phyloP scores from a whole-genome alignment of 2,797 vertebrate species.

The Clarias laeviceps region DNA sequence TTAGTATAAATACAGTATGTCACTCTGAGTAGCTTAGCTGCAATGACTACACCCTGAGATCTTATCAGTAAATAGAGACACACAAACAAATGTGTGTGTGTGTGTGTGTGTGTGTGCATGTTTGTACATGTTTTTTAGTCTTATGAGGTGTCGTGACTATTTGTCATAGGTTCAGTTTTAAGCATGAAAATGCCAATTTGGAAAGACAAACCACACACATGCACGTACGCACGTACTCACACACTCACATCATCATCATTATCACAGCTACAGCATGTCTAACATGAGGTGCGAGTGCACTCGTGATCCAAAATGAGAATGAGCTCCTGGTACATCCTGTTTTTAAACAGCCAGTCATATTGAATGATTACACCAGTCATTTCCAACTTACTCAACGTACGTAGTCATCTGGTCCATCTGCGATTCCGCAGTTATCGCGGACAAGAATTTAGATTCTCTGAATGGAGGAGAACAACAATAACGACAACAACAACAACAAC shows the following conservation, averaged over 20 bases:
- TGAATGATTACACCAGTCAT: neutral
- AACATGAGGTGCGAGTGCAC: constrained; percentile 20
- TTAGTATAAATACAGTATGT: constrained; percentile 24
- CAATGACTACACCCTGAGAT: constrained; percentile 7
- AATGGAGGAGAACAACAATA: neutral
- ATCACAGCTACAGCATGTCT: constrained; percentile 20
- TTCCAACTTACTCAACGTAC: neutral
- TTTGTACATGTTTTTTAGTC: neutral
- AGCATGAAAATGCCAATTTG: constrained; percentile 28
- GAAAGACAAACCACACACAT: neutral
- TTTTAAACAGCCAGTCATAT: neutral
- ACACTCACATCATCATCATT: constrained; percentile 4
- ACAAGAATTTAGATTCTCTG: neutral
- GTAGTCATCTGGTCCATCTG: neutral
- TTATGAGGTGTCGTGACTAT: constrained; percentile 6
- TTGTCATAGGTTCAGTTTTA: constrained; percentile 9
- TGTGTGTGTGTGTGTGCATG: neutral
- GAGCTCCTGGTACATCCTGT: constrained; percentile 1
- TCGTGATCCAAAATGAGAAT: neutral
- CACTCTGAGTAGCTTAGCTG: constrained; percentile 29
- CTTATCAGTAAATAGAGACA: constrained; percentile 7
- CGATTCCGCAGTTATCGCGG: neutral
- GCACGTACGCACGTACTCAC: neutral
- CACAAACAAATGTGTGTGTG: constrained; percentile 7
- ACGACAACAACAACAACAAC: neutral